These are phyloP conservation scores for Scaptomyza caliginosa DNA, from an alignment of 2,888 invertebrate species.

Conservation along the genomic window DNA sequence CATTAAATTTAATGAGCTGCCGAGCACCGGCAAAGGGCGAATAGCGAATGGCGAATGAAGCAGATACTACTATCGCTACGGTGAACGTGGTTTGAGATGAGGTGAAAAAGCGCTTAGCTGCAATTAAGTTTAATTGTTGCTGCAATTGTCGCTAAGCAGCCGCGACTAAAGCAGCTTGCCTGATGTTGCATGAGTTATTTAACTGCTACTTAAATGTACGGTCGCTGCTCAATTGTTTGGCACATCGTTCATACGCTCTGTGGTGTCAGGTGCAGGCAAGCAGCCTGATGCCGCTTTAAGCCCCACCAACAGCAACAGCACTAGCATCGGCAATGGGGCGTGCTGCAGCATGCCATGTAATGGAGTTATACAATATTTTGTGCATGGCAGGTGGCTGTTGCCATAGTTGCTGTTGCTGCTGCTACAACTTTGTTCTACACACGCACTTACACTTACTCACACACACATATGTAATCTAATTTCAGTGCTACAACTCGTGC, in stretches of 20 bases:
- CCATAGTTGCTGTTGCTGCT: slow-evolving; percentile 13
- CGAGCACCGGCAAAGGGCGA: slow-evolving; percentile 27
- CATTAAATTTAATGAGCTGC: slow-evolving; percentile 75
- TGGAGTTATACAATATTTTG: slow-evolving; percentile 47
- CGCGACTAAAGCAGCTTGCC: slow-evolving; percentile 25
- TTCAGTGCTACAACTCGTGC: slow-evolving; percentile 33
- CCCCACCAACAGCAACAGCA: background rate
- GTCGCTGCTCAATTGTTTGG: slow-evolving; percentile 49
- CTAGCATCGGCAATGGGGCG: slow-evolving; percentile 21
- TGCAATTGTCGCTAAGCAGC: slow-evolving; percentile 68
- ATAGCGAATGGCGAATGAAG: slow-evolving; percentile 9
- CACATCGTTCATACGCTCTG: slow-evolving; percentile 63
- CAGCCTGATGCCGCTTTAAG: background rate
- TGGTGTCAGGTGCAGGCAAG: slow-evolving; percentile 5
- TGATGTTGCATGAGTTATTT: slow-evolving; percentile 57
- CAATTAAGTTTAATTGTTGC: slow-evolving; percentile 71
- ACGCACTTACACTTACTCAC: slow-evolving; percentile 2
- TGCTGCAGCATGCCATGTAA: slow-evolving; percentile 27
- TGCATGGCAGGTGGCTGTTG: slow-evolving; percentile 18
- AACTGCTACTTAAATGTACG: slow-evolving; percentile 66
- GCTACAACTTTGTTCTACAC: slow-evolving; percentile 9
- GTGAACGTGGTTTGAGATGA: background rate
- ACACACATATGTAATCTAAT: slow-evolving; percentile 36
- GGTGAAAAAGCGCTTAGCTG: slow-evolving; percentile 58
- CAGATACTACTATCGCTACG: background rate